phyloP scores from a whole-genome alignment of 2,113 vertebrate genomes.

The Python bivittatus region DNA sequence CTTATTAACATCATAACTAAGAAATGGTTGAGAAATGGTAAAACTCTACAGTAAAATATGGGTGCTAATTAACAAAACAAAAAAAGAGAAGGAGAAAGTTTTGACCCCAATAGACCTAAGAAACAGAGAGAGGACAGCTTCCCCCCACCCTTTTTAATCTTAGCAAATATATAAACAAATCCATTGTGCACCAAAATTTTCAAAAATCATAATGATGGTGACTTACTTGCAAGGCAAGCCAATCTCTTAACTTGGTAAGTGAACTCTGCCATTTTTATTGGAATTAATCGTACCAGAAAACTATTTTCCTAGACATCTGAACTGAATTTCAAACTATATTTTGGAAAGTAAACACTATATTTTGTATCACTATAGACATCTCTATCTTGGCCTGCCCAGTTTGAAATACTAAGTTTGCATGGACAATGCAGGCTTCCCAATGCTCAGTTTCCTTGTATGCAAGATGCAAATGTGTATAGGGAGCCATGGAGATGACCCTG shows the following conservation, averaged over 20 bases:
- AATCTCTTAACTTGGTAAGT: not conserved
- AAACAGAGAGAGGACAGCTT: not conserved
- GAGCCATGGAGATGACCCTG: no score
- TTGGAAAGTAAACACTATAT: not conserved
- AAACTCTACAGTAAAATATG: not conserved
- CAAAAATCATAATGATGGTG: not conserved
- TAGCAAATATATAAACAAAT: not conserved
- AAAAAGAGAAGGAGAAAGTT: not conserved
- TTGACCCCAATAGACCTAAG: not conserved
- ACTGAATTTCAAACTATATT: not conserved
- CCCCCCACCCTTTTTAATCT: not conserved
- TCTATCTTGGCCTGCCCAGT: no score
- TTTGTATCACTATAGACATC: not conserved
- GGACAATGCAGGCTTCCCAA: no score
- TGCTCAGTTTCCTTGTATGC: no score
- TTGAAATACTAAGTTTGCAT: no score
- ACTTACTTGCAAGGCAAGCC: not conserved
- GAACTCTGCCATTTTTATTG: not conserved
- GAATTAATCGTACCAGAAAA: not conserved
- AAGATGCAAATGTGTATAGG: no score
- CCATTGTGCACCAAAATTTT: not conserved
- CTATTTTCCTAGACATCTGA: not conserved
- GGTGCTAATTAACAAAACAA: not conserved
- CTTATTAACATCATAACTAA: not conserved
- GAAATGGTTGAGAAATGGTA: not conserved